Percentiles rank a stretch among this genome's conserved stretches.
These are phyloP conservation scores for Lycodopsis pacificus DNA, from an alignment of 2,797 vertebrate genomes.

Conservation along the genomic window DNA sequence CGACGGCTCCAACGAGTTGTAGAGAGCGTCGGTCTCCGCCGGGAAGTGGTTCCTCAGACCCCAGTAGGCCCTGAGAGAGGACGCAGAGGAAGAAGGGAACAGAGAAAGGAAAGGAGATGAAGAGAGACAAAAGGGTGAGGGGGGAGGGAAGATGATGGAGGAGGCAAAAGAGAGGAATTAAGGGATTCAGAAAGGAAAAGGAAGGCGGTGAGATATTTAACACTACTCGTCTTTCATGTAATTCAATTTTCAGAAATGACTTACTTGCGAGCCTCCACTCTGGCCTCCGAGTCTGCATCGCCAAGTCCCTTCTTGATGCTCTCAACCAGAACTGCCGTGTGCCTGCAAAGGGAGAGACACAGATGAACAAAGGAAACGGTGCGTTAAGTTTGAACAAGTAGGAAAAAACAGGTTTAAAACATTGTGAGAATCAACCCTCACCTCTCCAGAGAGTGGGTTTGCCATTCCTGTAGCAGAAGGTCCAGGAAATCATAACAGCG, in stretches of 20 bases:
- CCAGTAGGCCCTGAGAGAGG: slow-evolving; percentile 90
- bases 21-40: slow-evolving; percentile 90
- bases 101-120: neutral
- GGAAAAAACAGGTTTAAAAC: neutral
- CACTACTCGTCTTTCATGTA: slow-evolving; percentile 17
- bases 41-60: slow-evolving; percentile 96
- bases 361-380: neutral
- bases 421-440: slow-evolving; percentile 68
- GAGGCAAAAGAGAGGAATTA: neutral
- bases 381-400: neutral
- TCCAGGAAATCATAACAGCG: slow-evolving; percentile 98
- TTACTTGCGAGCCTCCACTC: slow-evolving; percentile 98
- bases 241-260: slow-evolving; percentile 61
- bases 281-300: slow-evolving; percentile 96
- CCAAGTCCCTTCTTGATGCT: slow-evolving; percentile 98
- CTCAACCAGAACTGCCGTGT: slow-evolving; percentile 94
- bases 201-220: slow-evolving; percentile 10
- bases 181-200: slow-evolving; percentile 1
- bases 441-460: slow-evolving; percentile 97
- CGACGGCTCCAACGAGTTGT: slow-evolving; percentile 93
- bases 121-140: neutral
- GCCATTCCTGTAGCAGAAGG: slow-evolving; percentile 96
- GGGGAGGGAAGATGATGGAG: neutral
- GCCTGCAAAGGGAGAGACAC: slow-evolving; percentile 78
- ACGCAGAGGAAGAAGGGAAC: neutral